Conservation (phyloP, 2,113 vertebrate genomes). For the Pseudorectes ferrugineus region DNA sequence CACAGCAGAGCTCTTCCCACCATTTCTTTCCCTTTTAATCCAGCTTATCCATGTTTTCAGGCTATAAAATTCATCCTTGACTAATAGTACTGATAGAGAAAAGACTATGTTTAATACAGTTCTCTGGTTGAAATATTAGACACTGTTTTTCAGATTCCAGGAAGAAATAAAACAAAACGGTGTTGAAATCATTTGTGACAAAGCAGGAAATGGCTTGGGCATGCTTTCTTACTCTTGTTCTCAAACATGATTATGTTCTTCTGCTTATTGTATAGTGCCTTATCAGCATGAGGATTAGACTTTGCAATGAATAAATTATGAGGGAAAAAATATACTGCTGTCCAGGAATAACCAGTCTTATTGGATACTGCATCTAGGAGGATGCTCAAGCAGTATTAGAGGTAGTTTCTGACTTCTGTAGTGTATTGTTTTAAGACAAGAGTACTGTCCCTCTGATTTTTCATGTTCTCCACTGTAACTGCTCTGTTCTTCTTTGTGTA, state of each 20-base stretch:
- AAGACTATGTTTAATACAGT: conserved; percentile 1
- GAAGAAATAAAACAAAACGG: not conserved
- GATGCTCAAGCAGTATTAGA: not conserved
- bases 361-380: not conserved
- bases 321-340: not conserved
- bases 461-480: not conserved
- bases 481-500: not conserved
- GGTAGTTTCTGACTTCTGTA: not conserved
- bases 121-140: conserved; percentile 1
- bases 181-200: conserved; percentile 20
- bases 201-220: conserved; percentile 45
- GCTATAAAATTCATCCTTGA: conserved; percentile 34
- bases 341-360: not conserved
- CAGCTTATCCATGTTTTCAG: not conserved
- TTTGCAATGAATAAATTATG: conserved; percentile 38
- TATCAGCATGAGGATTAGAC: not conserved
- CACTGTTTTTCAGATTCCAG: not conserved
- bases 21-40: conserved; percentile 22
- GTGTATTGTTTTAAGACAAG: not conserved
- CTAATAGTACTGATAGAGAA: conserved; percentile 13
- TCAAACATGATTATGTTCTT: conserved; percentile 17
- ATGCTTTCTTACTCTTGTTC: conserved; percentile 9
- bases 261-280: not conserved
- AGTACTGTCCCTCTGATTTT: not conserved
- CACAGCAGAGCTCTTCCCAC: not conserved